Evolutionary conservation across 2,113 vertebrate genomes (phyloP).

Genomic region (Donacobius atricapilla): DNA sequence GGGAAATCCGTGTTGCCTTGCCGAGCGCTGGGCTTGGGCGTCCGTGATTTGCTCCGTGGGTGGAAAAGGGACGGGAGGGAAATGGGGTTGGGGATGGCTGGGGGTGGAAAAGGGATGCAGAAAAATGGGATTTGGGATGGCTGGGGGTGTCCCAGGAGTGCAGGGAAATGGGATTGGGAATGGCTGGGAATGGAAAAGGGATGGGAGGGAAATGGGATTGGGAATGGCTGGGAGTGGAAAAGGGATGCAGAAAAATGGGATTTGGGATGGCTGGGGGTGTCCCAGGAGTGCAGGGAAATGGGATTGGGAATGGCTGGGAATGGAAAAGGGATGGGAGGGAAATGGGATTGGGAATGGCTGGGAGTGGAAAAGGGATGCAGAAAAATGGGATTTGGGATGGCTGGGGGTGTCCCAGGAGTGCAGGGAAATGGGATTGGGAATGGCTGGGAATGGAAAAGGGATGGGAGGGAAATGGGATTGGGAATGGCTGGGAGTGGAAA

Average conservation of each 20-base stretch:
- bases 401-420: too few relatives aligned
- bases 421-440: background rate
- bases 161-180: too few relatives aligned
- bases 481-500: background rate
- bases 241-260: too few relatives aligned
- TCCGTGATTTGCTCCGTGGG: rapidly evolving
- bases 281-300: background rate
- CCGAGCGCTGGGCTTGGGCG: rapidly evolving
- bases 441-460: background rate
- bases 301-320: background rate
- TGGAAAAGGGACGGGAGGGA: background rate
- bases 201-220: background rate
- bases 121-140: background rate
- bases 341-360: background rate
- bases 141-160: background rate
- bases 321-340: too few relatives aligned
- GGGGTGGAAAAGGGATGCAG: too few relatives aligned
- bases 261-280: background rate
- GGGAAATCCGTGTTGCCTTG: rapidly evolving
- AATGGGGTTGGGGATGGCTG: background rate
- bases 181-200: background rate
- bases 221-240: background rate
- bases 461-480: background rate
- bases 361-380: too few relatives aligned
- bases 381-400: background rate